Conservation (phyloP, 2,888 invertebrate genomes). For the Coleophora deauratella region DNA sequence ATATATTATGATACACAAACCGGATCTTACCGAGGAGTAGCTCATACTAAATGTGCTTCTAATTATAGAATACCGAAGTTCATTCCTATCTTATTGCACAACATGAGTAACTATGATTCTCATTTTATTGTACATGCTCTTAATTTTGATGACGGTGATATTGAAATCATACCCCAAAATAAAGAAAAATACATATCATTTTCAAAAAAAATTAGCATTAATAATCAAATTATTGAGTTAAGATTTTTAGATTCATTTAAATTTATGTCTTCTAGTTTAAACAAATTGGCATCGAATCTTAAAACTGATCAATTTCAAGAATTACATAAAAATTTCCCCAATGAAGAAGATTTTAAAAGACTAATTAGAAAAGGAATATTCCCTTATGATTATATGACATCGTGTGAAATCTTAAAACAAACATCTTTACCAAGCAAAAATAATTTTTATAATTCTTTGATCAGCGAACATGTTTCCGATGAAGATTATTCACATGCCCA, state of each 20-base stretch:
- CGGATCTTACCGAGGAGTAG: slow-evolving; percentile 2
- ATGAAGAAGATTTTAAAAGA: slow-evolving; percentile 8
- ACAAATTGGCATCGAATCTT: slow-evolving; percentile 10
- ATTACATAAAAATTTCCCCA: slow-evolving; percentile 6
- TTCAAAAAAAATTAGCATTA: slow-evolving; percentile 16
- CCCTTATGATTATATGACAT: slow-evolving; percentile 20
- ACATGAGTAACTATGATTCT: slow-evolving; percentile 6
- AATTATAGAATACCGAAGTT: not conserved
- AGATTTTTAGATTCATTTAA: slow-evolving; percentile 11
- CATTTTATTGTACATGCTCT: slow-evolving; percentile 26
- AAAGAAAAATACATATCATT: slow-evolving; percentile 30
- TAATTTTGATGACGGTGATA: slow-evolving; percentile 16
- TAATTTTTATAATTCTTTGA: slow-evolving; percentile 14
- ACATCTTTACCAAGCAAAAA: slow-evolving; percentile 14
- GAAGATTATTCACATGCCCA: slow-evolving; percentile 20
- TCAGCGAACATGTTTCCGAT: slow-evolving; percentile 13
- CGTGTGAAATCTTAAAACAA: too few relatives aligned
- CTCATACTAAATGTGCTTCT: slow-evolving; percentile 3
- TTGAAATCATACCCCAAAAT: slow-evolving; percentile 21
- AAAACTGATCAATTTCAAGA: slow-evolving; percentile 10
- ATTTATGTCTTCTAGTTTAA: slow-evolving; percentile 2
- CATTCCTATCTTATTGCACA: slow-evolving; percentile 7
- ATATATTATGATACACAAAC: slow-evolving; percentile 4
- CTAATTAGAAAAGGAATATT: slow-evolving; percentile 18
- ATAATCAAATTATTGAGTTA: slow-evolving; percentile 1